Percentiles rank a stretch among this genome's conserved stretches.
These are phyloP conservation scores for Hestina assimilis DNA, from an alignment of 1,140 invertebrate species.

Conservation along the genomic window DNA sequence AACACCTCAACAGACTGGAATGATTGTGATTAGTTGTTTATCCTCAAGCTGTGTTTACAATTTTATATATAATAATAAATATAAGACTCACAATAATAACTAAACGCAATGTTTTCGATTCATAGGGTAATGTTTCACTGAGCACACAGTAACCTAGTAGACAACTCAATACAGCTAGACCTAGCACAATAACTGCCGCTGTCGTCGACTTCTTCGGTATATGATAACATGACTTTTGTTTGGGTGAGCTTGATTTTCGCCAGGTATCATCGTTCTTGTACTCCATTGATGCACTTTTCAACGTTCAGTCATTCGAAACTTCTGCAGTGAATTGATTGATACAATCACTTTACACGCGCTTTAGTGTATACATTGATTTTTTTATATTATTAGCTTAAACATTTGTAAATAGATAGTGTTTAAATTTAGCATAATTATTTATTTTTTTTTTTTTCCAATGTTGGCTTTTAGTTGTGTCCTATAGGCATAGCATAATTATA, in stretches of 20 bases:
- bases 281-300: slow-evolving; percentile 56
- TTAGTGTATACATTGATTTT: too few species aligned
- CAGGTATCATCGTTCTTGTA: slow-evolving; percentile 69
- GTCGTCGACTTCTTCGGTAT: slow-evolving; percentile 58
- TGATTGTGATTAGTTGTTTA: background rate
- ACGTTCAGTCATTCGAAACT: too few species aligned
- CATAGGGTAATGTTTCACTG: slow-evolving; percentile 62
- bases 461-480: too few species aligned
- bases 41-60: background rate
- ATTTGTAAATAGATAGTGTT: too few species aligned
- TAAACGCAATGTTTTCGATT: slow-evolving; percentile 68
- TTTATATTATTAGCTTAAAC: too few species aligned
- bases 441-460: too few species aligned
- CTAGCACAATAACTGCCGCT: slow-evolving; percentile 59
- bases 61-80: background rate
- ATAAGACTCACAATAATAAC: slow-evolving; percentile 65
- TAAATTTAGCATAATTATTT: too few species aligned
- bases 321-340: too few species aligned
- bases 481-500: too few species aligned
- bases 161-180: slow-evolving; percentile 65
- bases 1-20: too few species aligned
- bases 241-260: slow-evolving; percentile 47
- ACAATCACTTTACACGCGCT: background rate
- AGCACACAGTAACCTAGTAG: slow-evolving; percentile 68
- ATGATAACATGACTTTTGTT: slow-evolving; percentile 44